phyloP scores from a whole-genome alignment of 1,140 invertebrate species.

The Bombus consobrinus region DNA sequence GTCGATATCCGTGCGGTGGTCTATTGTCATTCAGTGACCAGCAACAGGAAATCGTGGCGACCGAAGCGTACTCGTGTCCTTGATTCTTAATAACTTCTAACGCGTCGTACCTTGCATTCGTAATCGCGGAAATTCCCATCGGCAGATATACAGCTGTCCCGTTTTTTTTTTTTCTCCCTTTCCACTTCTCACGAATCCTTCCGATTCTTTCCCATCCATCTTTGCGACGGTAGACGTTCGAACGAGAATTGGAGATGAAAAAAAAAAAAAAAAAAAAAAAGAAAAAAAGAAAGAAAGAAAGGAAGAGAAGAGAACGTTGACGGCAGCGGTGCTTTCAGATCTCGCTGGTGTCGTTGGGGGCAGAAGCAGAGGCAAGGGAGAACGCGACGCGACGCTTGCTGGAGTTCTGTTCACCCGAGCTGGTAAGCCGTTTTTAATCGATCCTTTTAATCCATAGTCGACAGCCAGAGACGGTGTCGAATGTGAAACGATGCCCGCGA shows the following conservation, averaged over 20 bases:
- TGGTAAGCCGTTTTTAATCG: constrained; percentile 73
- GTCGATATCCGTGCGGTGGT: constrained; percentile 54
- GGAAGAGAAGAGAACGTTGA: not conserved
- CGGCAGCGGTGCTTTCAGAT: constrained; percentile 62
- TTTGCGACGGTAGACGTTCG: not conserved
- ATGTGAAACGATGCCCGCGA: not conserved
- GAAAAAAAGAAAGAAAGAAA: not conserved
- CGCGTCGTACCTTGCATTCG: constrained; percentile 40
- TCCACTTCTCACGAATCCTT: not conserved
- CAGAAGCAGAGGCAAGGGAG: constrained; percentile 72
- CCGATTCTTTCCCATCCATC: not conserved
- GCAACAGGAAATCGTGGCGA: constrained; percentile 62
- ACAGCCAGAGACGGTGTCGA: constrained; percentile 22
- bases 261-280: too few species aligned
- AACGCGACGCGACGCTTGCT: constrained; percentile 69
- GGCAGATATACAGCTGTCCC: constrained; percentile 2
- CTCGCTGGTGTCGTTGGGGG: constrained; percentile 71
- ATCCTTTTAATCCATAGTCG: constrained; percentile 40
- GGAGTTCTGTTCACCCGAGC: constrained; percentile 74
- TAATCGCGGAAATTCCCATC: constrained; percentile 48
- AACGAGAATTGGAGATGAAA: not conserved
- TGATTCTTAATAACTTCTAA: constrained; percentile 64
- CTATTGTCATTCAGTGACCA: constrained; percentile 63
- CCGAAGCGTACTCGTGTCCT: constrained; percentile 53
- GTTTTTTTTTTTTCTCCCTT: not conserved